Conservation (phyloP, 2,888 invertebrate species). For the Venusia cambrica region DNA sequence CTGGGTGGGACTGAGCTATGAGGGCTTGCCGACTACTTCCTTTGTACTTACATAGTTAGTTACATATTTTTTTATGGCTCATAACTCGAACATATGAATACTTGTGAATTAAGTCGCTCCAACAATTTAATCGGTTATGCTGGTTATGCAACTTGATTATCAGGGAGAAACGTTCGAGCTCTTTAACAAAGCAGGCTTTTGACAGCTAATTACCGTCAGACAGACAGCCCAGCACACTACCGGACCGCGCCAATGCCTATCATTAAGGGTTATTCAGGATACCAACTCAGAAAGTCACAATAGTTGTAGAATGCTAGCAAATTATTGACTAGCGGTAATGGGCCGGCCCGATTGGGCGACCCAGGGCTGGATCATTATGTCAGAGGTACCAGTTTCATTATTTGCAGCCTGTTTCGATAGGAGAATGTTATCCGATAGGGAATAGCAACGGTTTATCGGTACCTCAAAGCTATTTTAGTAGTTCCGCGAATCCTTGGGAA, state of each 20-base stretch:
- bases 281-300: no score
- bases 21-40: no score
- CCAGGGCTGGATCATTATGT: slow-evolving; percentile 15
- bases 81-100: no score
- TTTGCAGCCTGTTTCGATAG: no score
- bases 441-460: no score
- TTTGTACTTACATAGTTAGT: no score
- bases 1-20: no score
- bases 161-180: slow-evolving; percentile 13
- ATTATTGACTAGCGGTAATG: slow-evolving; percentile 30
- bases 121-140: slow-evolving; percentile 9
- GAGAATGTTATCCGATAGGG: no score
- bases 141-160: slow-evolving; percentile 5
- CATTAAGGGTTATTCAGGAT: slow-evolving; percentile 23
- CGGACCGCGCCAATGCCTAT: slow-evolving; percentile 15
- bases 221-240: slow-evolving; percentile 22
- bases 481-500: no score
- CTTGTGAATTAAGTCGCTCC: background rate
- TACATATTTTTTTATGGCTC: no score
- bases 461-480: no score
- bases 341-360: slow-evolving; percentile 20
- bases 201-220: slow-evolving; percentile 31
- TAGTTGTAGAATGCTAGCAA: slow-evolving; percentile 38
- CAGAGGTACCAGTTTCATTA: no score
- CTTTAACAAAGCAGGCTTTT: slow-evolving; percentile 19